A percentile compares a stretch with the other conserved stretches of the same genome.
Evolutionary conservation across 1,140 invertebrate genomes (phyloP).

Genomic region (Xylocopa sonorina): DNA sequence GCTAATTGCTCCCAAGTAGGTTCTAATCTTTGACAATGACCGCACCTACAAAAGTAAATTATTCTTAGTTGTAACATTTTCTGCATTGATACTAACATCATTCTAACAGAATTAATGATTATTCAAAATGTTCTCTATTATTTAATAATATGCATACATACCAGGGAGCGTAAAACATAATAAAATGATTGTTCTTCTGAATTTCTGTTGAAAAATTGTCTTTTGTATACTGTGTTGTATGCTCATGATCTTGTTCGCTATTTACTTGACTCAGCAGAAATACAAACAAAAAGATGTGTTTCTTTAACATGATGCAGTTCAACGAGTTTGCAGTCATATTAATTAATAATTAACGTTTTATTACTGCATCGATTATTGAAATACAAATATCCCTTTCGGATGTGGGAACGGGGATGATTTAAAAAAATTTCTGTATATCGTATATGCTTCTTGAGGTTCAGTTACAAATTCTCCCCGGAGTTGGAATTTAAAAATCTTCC

Average conservation of each 20-base stretch:
- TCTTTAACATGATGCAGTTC: conserved; percentile 16
- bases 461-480: neutral
- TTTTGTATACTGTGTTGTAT: conserved; percentile 49
- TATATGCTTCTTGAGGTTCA: neutral
- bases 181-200: conserved; percentile 86
- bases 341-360: neutral
- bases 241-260: conserved; percentile 32
- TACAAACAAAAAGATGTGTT: conserved; percentile 43
- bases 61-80: neutral
- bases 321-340: conserved; percentile 4
- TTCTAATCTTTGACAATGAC: conserved; percentile 86
- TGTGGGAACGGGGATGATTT: neutral
- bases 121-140: neutral
- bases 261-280: conserved; percentile 59
- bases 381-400: neutral
- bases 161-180: conserved; percentile 92
- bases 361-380: neutral
- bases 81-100: neutral
- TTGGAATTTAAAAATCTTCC: too few species aligned
- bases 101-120: neutral
- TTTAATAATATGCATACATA: conserved; percentile 75
- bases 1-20: conserved; percentile 89
- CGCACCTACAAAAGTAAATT: conserved; percentile 83
- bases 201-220: conserved; percentile 77
- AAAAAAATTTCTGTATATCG: neutral